These are phyloP conservation scores for Rattus rattus DNA, from an alignment of 2,113 vertebrate species.

Conservation along the genomic window DNA sequence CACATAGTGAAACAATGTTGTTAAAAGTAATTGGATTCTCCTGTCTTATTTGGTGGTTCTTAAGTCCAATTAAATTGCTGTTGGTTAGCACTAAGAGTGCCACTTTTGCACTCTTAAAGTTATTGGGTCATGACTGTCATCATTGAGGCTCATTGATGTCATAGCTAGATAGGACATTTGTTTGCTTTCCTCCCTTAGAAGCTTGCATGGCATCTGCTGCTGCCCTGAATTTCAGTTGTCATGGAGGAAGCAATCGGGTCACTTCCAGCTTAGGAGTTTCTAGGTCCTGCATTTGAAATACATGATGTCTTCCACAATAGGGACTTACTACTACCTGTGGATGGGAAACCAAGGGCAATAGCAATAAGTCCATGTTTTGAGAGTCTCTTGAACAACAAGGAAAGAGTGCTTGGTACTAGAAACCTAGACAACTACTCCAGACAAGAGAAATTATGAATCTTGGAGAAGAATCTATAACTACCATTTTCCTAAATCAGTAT, in stretches of 20 bases:
- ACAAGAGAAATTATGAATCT: neutral
- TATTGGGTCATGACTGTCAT: neutral
- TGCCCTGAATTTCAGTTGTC: neutral
- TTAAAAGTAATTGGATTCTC: neutral
- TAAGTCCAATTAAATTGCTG: neutral
- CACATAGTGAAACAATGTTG: neutral
- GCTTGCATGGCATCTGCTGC: neutral
- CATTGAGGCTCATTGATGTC: neutral
- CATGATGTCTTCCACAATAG: neutral
- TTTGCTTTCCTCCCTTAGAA: neutral
- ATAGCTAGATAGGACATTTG: neutral
- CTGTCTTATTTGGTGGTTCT: neutral
- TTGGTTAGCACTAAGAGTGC: neutral
- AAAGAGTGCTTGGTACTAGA: neutral
- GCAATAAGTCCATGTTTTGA: neutral
- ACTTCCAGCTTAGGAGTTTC: neutral
- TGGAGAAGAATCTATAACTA: neutral
- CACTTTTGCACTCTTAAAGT: neutral
- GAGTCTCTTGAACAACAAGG: neutral
- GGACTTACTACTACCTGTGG: neutral
- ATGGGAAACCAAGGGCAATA: neutral
- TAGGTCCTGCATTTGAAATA: neutral
- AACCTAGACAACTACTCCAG: neutral
- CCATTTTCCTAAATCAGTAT: neutral
- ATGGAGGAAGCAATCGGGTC: neutral